phyloP scores from a whole-genome alignment of 2,113 vertebrate genomes.

The Ibidorhyncha struthersii region DNA sequence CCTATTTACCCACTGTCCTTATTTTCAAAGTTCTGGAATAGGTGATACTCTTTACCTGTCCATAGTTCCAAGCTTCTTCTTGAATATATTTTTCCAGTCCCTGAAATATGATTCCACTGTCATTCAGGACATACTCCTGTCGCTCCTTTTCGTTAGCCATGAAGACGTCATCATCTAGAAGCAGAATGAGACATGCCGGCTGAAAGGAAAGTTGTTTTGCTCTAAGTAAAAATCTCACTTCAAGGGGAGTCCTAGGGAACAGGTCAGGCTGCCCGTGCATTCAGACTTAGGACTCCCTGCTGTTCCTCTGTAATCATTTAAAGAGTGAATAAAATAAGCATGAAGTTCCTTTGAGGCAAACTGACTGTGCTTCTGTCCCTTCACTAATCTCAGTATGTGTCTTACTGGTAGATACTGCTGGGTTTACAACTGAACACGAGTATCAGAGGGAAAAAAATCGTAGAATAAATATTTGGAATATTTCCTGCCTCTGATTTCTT shows the following conservation, averaged over 20 bases:
- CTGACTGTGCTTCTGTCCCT: neutral
- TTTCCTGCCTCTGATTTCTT: neutral
- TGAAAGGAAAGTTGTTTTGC: neutral
- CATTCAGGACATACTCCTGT: constrained; percentile 83
- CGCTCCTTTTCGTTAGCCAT: constrained; percentile 78
- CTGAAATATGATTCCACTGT: constrained; percentile 85
- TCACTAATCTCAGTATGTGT: neutral
- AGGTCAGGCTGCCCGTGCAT: neutral
- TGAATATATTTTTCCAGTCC: constrained; percentile 78
- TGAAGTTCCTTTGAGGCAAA: neutral
- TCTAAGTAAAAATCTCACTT: neutral
- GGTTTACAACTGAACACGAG: neutral
- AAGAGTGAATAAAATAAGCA: neutral
- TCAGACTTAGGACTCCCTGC: neutral
- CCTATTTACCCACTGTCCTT: neutral
- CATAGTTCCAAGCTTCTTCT: constrained; percentile 84
- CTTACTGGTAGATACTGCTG: neutral
- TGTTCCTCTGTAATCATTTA: neutral
- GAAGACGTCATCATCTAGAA: constrained; percentile 82
- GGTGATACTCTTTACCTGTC: constrained; percentile 70
- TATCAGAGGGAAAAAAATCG: neutral
- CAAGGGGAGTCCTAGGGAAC: neutral
- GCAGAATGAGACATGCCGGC: neutral
- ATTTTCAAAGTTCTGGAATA: neutral
- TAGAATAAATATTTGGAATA: neutral